Conservation (phyloP, 2,888 invertebrate genomes). For the Hirtodrosophila duncani region DNA sequence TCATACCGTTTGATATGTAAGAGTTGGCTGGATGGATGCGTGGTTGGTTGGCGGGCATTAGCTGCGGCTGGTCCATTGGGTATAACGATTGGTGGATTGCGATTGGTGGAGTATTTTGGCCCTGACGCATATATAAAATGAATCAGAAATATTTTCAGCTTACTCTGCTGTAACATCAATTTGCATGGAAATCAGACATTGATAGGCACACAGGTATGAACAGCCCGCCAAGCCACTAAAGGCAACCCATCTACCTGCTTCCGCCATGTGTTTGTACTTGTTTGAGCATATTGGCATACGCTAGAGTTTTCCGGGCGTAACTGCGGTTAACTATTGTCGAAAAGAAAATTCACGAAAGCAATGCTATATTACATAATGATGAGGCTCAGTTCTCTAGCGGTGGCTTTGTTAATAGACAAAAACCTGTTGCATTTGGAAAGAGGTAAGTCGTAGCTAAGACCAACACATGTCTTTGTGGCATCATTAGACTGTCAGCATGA, state of each 20-base stretch:
- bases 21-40: conserved; percentile 41
- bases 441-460: too few relatives aligned
- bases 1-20: conserved; percentile 56
- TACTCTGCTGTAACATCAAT: conserved; percentile 68
- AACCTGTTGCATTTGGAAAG: too few relatives aligned
- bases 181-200: conserved; percentile 62
- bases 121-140: conserved; percentile 58
- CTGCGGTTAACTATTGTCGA: too few relatives aligned
- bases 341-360: too few relatives aligned
- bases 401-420: too few relatives aligned
- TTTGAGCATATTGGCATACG: too few relatives aligned
- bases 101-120: conserved; percentile 40
- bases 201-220: conserved; percentile 44
- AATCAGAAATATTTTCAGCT: conserved; percentile 65
- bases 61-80: conserved; percentile 13
- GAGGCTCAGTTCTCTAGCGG: too few relatives aligned
- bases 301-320: too few relatives aligned
- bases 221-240: not conserved
- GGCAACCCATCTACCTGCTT: not conserved
- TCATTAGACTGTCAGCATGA: too few relatives aligned
- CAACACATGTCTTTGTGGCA: too few relatives aligned
- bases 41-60: conserved; percentile 16
- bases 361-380: too few relatives aligned
- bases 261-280: too few relatives aligned
- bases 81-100: conserved; percentile 23